These are phyloP conservation scores for Pipistrellus pipistrellus DNA, from an alignment of 2,797 vertebrate species.

Conservation along the genomic window DNA sequence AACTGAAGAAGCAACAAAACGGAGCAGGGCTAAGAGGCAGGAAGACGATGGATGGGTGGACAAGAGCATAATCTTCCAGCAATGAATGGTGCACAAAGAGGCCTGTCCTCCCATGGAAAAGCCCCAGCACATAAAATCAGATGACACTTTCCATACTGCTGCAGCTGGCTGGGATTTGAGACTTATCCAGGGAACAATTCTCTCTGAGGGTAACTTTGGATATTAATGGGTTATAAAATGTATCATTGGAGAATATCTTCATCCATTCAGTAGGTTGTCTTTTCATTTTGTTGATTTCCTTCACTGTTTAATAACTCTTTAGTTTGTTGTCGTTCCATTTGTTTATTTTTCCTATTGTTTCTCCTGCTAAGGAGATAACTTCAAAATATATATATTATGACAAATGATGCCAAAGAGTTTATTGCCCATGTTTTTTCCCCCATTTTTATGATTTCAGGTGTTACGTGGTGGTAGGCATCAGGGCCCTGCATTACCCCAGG, in stretches of 20 bases:
- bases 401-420: neutral
- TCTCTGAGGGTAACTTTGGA: neutral
- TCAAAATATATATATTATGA: too few relatives aligned
- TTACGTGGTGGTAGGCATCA: too few relatives aligned
- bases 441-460: neutral
- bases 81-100: too few relatives aligned
- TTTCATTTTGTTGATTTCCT: neutral
- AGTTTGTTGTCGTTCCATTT: neutral
- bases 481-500: too few relatives aligned
- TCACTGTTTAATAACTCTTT: neutral
- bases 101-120: neutral
- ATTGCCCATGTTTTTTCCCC: neutral
- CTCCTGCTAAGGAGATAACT: neutral
- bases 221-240: neutral
- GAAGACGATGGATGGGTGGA: neutral
- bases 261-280: neutral
- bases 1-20: neutral
- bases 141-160: neutral
- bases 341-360: neutral
- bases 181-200: constrained; percentile 29
- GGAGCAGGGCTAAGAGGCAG: neutral
- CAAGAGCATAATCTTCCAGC: neutral
- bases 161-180: neutral
- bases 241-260: neutral
- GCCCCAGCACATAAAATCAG: neutral